phyloP scores from a whole-genome alignment of 2,113 vertebrate genomes.

The human (Homo sapiens) region GRCh38 chr20:51966501-51967000 shows the following conservation, averaged over 20 bases:
- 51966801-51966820: background rate
- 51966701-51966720: background rate
- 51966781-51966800: background rate
- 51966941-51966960: background rate
- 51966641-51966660: fast-evolving
- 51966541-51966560: background rate
- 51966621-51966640: background rate
- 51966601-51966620: background rate
- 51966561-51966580: background rate
- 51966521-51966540: background rate
- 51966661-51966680: too few relatives aligned
- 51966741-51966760: background rate
- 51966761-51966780: background rate
- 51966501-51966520: background rate
- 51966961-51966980: background rate
- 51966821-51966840: fast-evolving
- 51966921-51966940: background rate
- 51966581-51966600: background rate
- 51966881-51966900: background rate
- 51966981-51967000: background rate
- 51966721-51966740: background rate
- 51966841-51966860: background rate
- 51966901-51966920: background rate
- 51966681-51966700: background rate
- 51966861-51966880: fast-evolving